Evolutionary conservation across 2,888 invertebrate genomes (phyloP), one percentile per base, ranked within the genome.

Genomic region (Heliothis peltigera): DNA sequence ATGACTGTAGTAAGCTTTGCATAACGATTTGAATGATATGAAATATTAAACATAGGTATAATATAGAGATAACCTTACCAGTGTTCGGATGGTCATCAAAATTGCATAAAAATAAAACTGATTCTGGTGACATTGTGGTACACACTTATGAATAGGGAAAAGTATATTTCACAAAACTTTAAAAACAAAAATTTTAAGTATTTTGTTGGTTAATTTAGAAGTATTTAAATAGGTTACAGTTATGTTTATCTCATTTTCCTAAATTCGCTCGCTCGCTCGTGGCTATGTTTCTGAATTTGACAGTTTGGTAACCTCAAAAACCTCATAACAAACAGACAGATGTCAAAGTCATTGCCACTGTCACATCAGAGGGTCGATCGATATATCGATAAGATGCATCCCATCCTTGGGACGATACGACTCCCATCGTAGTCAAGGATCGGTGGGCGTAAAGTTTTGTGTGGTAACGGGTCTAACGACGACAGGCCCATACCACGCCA

Each of bases 101-200:
- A 81, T 94, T 94, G 65, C 93, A 94, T 74, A 94, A 87, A 74
- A 86, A 83, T 42, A 83, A 81, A 43, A 82, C 63, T 17, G 66
- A 73, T n/a, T 81, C 81, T 21, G 80, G 59, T 25, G 61, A 57
- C 85, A 86, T 86, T 39, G 1, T 70, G 18, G 15, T 32, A 3
- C 32, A 47, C 47, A 7, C 17, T 61, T 44, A 25, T 42, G 22
- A 25, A 47, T 19, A 46, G 22, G 4, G 8, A 18, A 32, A 51
- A 19, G 1, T 4, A 7, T n/a, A 17, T 0, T 39, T 54, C 22
- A 42, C n/a, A 32, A 22, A 39, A 32, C 10, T 8, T 2, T 21
- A 12, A 21, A n/a, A 1, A 32, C 0, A 47, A 7, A 19, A 17
- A 22, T 19, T 32, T 39, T 8, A 0, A 35, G 18, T 0, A 8